phyloP scores from a whole-genome alignment of 2,888 invertebrate genomes.

The Luffia ferchaultella region DNA sequence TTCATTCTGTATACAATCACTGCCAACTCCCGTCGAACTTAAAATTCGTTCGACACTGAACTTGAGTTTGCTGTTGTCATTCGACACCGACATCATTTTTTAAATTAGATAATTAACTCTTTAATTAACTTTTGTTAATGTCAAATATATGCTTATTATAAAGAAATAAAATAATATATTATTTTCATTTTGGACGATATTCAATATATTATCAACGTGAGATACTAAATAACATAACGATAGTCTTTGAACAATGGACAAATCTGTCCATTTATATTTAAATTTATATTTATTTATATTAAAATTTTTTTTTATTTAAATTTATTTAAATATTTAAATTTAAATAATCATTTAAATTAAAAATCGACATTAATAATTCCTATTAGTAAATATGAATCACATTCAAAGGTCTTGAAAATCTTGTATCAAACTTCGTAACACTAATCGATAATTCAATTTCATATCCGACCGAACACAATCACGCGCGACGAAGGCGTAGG shows the following conservation, averaged over 20 bases:
- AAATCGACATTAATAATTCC: not conserved
- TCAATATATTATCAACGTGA: too few species aligned
- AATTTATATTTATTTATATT: not conserved
- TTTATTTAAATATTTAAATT: not conserved
- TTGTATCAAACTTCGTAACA: too few species aligned
- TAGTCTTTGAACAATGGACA: too few species aligned
- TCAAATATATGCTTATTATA: too few species aligned
- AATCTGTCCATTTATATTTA: not conserved
- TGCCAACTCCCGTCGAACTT: slow-evolving; percentile 11
- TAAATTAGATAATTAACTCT: not conserved
- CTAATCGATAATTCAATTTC: too few species aligned
- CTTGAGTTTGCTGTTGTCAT: slow-evolving; percentile 52
- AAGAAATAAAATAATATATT: too few species aligned
- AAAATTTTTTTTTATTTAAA: not conserved
- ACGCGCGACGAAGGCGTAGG: slow-evolving; percentile 8
- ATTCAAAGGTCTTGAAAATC: too few species aligned
- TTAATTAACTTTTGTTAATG: too few species aligned
- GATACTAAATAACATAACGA: too few species aligned
- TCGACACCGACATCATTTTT: slow-evolving; percentile 3
- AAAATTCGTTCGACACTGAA: slow-evolving; percentile 77
- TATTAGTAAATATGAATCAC: too few species aligned
- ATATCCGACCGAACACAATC: not conserved
- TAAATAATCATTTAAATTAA: not conserved
- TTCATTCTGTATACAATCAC: not conserved
- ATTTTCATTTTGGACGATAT: too few species aligned